Percentiles rank a stretch among this genome's conserved stretches.
phyloP scores from a whole-genome alignment of 2,113 vertebrate species.

The Nibea coibor region DNA sequence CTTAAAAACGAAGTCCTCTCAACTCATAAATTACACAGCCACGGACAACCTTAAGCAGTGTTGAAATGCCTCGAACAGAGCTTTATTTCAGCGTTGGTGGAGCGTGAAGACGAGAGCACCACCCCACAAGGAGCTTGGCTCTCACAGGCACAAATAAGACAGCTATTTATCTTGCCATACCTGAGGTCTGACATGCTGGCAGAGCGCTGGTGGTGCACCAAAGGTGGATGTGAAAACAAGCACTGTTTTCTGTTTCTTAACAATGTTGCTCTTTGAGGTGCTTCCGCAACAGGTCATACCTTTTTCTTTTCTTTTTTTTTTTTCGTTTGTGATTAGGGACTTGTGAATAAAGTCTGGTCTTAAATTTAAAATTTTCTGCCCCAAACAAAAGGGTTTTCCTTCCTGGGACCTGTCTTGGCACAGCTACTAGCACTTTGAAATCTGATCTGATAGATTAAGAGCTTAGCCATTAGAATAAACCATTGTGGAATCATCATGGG shows the following conservation, averaged over 20 bases:
- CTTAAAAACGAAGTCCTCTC: slow-evolving; percentile 78
- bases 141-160: slow-evolving; percentile 75
- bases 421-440: slow-evolving; percentile 78
- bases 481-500: slow-evolving; percentile 67
- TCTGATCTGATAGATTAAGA: slow-evolving; percentile 79
- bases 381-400: slow-evolving; percentile 72
- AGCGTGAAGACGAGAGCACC: slow-evolving; percentile 81
- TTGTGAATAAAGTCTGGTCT: slow-evolving; percentile 62
- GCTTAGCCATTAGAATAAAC: slow-evolving; percentile 81
- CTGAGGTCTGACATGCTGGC: slow-evolving; percentile 78
- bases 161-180: slow-evolving; percentile 76
- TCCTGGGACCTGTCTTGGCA: slow-evolving; percentile 77
- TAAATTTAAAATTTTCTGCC: slow-evolving; percentile 63
- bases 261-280: slow-evolving; percentile 57
- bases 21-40: slow-evolving; percentile 84
- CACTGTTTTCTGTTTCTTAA: slow-evolving; percentile 62
- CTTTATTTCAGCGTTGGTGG: slow-evolving; percentile 84
- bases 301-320: slow-evolving; percentile 22
- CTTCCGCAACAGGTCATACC: slow-evolving; percentile 55
- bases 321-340: slow-evolving; percentile 28
- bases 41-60: slow-evolving; percentile 84
- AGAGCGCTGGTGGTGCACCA: slow-evolving; percentile 57
- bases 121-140: slow-evolving; percentile 78
- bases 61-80: slow-evolving; percentile 85
- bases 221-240: slow-evolving; percentile 70